phyloP scores from a whole-genome alignment of 1,140 invertebrate genomes.

The Zaprionus ornatus region DNA sequence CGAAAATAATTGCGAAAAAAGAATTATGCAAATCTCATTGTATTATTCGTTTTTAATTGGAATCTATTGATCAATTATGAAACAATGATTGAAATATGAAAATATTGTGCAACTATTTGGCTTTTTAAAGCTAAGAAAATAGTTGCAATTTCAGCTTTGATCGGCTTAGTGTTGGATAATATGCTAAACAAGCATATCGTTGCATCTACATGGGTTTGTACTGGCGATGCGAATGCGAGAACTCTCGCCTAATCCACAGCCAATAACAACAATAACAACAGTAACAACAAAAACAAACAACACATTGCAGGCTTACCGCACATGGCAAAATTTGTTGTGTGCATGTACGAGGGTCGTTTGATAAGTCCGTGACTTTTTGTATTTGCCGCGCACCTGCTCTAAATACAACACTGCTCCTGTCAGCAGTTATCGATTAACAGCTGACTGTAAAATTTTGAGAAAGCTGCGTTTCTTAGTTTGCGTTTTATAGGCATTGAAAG shows the following conservation, averaged over 20 bases:
- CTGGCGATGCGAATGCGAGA: background rate
- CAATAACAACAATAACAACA: conserved; percentile 16
- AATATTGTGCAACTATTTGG: background rate
- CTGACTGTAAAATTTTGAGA: no score
- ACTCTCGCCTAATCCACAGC: conserved; percentile 4
- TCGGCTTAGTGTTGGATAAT: background rate
- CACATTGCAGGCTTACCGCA: conserved; percentile 47
- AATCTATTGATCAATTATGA: background rate
- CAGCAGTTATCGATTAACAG: no score
- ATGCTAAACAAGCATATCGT: background rate
- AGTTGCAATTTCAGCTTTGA: background rate
- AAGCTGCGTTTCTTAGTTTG: no score
- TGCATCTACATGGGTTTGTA: background rate
- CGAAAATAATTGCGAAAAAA: background rate
- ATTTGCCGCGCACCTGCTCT: no score
- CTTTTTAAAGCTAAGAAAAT: background rate
- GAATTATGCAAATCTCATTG: background rate
- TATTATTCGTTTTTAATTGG: background rate
- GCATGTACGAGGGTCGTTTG: no score
- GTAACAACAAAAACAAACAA: conserved; percentile 18
- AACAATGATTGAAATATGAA: background rate
- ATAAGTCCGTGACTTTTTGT: no score
- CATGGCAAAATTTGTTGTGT: conserved; percentile 44
- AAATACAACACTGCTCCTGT: no score
- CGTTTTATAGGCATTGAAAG: no score